Percentiles rank a stretch among this genome's conserved stretches.
Evolutionary conservation across 2,113 vertebrate genomes (phyloP).

Genomic region (Rostratula benghalensis): DNA sequence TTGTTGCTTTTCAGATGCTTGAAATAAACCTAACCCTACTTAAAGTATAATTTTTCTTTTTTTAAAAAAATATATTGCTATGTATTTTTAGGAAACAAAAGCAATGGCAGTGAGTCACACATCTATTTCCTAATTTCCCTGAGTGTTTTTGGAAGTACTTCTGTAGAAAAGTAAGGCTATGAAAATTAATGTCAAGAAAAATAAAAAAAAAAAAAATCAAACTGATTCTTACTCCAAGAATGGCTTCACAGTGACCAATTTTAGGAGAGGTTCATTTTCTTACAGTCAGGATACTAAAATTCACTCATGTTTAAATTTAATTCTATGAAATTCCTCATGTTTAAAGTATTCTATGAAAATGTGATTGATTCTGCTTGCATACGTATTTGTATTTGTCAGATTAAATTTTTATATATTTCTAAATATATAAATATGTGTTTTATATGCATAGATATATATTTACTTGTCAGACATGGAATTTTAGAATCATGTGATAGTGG

Average conservation of each 20-base stretch:
- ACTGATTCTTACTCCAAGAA: not conserved
- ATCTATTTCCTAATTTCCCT: not conserved
- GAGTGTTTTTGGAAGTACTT: not conserved
- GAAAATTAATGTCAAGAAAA: not conserved
- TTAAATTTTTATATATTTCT: not conserved
- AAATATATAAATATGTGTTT: too few relatives aligned
- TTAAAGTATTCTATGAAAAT: not conserved
- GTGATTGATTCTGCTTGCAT: not conserved
- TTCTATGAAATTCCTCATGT: not conserved
- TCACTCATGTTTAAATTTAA: too few relatives aligned
- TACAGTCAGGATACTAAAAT: not conserved
- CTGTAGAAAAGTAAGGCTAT: not conserved
- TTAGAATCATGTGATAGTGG: not conserved
- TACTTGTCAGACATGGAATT: not conserved
- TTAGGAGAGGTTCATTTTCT: not conserved
- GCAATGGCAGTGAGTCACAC: not conserved
- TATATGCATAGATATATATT: not conserved
- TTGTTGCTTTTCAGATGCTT: not conserved
- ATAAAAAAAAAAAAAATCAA: not conserved
- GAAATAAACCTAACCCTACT: not conserved
- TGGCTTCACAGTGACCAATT: not conserved
- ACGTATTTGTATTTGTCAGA: not conserved
- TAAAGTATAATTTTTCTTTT: not conserved
- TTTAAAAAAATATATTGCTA: not conserved
- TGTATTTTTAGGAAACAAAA: not conserved